These are phyloP conservation scores for Parotocinclus haroldoi DNA, from an alignment of 2,797 vertebrate species.

Conservation along the genomic window DNA sequence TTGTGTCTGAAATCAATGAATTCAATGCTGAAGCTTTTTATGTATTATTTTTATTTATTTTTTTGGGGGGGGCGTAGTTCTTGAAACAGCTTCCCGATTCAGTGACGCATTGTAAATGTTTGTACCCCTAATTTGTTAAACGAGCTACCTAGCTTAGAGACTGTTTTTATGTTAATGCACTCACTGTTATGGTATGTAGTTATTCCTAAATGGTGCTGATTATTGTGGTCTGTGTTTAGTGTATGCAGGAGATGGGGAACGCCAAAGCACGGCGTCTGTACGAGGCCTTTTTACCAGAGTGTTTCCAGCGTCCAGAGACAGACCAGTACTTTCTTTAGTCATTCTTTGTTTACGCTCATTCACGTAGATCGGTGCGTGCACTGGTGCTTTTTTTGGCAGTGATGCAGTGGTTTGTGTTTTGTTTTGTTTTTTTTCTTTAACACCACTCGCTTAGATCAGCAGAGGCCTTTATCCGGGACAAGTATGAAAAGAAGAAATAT, in stretches of 20 bases:
- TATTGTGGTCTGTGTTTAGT: constrained; percentile 62
- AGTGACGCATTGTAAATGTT: no score
- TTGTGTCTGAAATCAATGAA: constrained; percentile 28
- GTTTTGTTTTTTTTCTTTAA: constrained; percentile 61
- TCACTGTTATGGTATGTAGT: no score
- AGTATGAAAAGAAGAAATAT: constrained; percentile 97
- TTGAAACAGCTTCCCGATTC: no score
- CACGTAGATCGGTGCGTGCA: background rate
- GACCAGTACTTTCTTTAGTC: constrained; percentile 81
- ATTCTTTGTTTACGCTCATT: background rate
- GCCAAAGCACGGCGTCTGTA: constrained; percentile 92
- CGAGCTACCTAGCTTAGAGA: no score
- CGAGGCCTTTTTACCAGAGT: constrained; percentile 92
- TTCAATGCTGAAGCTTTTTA: no score
- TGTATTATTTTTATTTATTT: no score
- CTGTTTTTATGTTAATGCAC: no score
- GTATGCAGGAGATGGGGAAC: constrained; percentile 97
- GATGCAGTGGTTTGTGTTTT: background rate
- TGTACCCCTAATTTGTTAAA: no score
- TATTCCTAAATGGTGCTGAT: background rate
- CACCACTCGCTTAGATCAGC: constrained; percentile 70
- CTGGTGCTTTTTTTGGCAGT: background rate
- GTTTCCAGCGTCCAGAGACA: constrained; percentile 89
- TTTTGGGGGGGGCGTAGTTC: no score
- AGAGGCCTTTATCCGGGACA: constrained; percentile 93